Conservation (phyloP, 2,113 vertebrate genomes). For the Sisor rabdophorus region DNA sequence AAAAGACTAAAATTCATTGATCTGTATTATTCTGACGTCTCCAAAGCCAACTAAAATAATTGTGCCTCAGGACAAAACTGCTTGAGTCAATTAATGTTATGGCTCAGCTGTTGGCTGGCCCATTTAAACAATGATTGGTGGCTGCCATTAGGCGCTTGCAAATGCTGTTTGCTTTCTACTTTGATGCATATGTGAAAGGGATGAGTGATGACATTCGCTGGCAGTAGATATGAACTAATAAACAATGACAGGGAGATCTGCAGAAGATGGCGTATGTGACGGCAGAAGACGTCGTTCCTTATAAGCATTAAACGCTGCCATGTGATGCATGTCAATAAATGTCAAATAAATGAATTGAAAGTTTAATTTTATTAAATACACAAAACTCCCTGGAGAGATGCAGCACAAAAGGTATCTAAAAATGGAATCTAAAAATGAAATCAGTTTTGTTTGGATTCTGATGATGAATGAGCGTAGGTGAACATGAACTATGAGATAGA, state of each 20-base stretch:
- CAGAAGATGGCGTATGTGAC: background rate
- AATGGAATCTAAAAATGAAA: background rate
- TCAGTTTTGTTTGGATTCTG: background rate
- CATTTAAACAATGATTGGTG: constrained; percentile 41
- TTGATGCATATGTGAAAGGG: constrained; percentile 38
- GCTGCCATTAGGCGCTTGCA: constrained; percentile 32
- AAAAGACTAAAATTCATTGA: constrained; percentile 48
- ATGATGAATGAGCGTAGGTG: background rate
- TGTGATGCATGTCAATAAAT: constrained; percentile 25
- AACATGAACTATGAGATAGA: background rate
- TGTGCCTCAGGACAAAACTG: constrained; percentile 38
- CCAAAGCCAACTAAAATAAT: constrained; percentile 39
- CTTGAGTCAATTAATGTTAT: constrained; percentile 47
- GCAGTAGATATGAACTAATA: constrained; percentile 34
- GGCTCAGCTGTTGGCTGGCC: constrained; percentile 33
- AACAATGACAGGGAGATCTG: constrained; percentile 24
- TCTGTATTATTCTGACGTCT: constrained; percentile 39
- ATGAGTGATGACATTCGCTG: constrained; percentile 7
- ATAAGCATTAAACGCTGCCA: constrained; percentile 1
- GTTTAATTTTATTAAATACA: constrained; percentile 4
- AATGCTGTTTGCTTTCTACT: constrained; percentile 33
- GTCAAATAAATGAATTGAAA: constrained; percentile 16
- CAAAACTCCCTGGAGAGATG: background rate
- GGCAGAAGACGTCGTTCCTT: background rate
- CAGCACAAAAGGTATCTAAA: background rate